Evolutionary conservation across 2,888 invertebrate species (phyloP).

Genomic region (Drosophila recens): DNA sequence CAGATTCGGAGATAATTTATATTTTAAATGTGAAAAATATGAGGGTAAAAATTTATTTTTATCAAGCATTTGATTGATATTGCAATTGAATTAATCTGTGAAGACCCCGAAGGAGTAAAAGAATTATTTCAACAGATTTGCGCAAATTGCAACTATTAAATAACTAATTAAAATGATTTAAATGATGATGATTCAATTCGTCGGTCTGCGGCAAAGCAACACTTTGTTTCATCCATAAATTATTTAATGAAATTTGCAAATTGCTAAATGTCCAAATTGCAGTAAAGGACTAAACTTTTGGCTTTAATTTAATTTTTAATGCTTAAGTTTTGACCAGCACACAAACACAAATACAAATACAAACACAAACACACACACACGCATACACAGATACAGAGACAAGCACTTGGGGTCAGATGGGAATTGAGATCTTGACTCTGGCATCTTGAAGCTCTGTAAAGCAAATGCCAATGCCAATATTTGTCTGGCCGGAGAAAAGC

Average conservation of each 20-base stretch:
- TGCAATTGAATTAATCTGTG: not conserved
- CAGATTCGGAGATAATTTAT: not conserved
- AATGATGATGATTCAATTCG: constrained; percentile 37
- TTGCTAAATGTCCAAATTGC: constrained; percentile 59
- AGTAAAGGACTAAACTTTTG: constrained; percentile 37
- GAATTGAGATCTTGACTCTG: constrained; percentile 50
- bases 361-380: constrained; percentile 9
- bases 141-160: constrained; percentile 65
- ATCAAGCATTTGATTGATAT: not conserved
- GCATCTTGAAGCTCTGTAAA: constrained; percentile 41
- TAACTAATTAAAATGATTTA: constrained; percentile 63
- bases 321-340: constrained; percentile 57
- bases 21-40: too few species aligned
- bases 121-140: constrained; percentile 28
- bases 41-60: too few species aligned
- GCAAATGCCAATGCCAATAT: constrained; percentile 72
- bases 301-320: constrained; percentile 76
- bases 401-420: constrained; percentile 14
- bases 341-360: constrained; percentile 15
- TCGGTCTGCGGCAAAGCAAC: constrained; percentile 35
- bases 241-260: constrained; percentile 71
- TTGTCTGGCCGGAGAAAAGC: constrained; percentile 51
- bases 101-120: constrained; percentile 1
- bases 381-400: constrained; percentile 8
- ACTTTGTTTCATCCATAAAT: constrained; percentile 54